Base-by-base conservation (phyloP, 2,797 vertebrate genomes). In the Staurois parvus region DNA sequence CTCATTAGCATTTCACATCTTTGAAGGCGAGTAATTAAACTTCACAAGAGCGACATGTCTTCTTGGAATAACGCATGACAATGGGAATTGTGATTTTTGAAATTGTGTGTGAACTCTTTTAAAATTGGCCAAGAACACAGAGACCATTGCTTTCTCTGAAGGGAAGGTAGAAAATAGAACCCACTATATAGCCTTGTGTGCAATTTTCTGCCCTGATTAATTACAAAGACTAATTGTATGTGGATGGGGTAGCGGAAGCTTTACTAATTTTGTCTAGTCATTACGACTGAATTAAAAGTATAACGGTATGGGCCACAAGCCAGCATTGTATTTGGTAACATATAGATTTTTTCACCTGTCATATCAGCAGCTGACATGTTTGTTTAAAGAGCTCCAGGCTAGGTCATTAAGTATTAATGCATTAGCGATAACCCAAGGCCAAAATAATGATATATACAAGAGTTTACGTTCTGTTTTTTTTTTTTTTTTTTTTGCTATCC, bases 191-290 rank as follows among this genome's bases (percentile, higher is more conserved):
- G 94, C 92, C 95, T 97, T 97, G 96, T 97, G 94, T 96, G 93
- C 93, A 92, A 98, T 99, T 98, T 98, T 99, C 97, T 96, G 96
- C 97, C 96, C 97, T 98, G 96, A 98, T 98, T 98, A 97, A 95
- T 97, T 92, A 96, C 96, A 97, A 98, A 96, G 96, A 95, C 94
- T 94, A 94, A 93, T 94, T 95, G 94, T 91, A 90, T 93, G 94
- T 91, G 93, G 93, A 91, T 90, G 92, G 28, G 30, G 91, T 94
- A 94, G 94, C 93, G 94, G 93, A 95, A 94, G 89, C 92, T 91
- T 90, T 91, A 89, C 89, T 89, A 86, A 93, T 90, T 93, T 90
- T 91, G 91, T 92, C 92, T 93, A 87, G 89, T 91, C 90, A 91
- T 91, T 91, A 88, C 83, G 91, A 91, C 91, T 92, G 90, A 93